Percentiles rank a stretch among this genome's conserved stretches.
phyloP scores from a whole-genome alignment of 2,113 vertebrate genomes.

The Urocolius indicus region DNA sequence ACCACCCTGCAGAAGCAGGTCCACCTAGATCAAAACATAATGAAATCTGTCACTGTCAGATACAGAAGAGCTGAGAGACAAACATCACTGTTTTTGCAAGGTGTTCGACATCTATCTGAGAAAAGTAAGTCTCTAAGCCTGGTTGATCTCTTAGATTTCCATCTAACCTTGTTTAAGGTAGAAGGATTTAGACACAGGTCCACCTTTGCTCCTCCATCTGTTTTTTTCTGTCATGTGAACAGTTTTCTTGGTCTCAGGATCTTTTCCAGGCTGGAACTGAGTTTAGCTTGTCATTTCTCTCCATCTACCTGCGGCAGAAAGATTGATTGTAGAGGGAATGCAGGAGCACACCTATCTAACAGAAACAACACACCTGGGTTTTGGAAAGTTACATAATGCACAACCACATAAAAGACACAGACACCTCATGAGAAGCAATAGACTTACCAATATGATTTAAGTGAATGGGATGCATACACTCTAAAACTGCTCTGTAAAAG shows the following conservation, averaged over 20 bases:
- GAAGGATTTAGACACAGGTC: not conserved
- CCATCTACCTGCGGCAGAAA: not conserved
- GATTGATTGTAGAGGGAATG: not conserved
- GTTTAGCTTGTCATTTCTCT: not conserved
- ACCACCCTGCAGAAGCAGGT: no score
- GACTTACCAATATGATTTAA: not conserved
- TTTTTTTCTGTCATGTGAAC: not conserved
- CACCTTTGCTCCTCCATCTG: not conserved
- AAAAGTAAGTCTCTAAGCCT: not conserved
- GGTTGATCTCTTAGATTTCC: not conserved
- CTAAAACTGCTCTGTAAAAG: not conserved
- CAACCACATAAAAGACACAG: not conserved
- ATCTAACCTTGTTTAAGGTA: not conserved
- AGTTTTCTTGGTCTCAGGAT: not conserved
- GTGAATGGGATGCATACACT: accelerated
- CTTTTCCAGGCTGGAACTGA: not conserved
- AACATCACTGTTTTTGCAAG: not conserved
- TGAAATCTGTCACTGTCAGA: not conserved
- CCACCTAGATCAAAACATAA: not conserved
- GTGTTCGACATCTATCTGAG: not conserved
- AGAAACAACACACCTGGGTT: not conserved
- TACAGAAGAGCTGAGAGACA: not conserved
- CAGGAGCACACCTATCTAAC: not conserved
- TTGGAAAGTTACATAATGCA: not conserved
- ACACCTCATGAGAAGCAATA: not conserved